Percentiles rank a stretch among this genome's conserved stretches.
phyloP scores from a whole-genome alignment of 2,113 vertebrate species.

The Menidia beryllina region DNA sequence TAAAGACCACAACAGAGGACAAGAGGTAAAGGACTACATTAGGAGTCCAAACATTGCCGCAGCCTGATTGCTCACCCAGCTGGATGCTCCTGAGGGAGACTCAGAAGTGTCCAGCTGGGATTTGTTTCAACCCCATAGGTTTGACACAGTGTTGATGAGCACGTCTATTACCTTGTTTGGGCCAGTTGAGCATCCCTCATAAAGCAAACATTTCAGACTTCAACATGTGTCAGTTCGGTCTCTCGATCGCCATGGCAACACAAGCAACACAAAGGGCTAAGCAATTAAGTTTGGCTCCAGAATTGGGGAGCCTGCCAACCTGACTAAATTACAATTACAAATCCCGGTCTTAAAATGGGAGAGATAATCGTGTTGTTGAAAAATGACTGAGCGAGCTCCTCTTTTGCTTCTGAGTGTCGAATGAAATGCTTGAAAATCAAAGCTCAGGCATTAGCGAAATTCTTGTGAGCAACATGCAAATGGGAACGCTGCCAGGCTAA shows the following conservation, averaged over 20 bases:
- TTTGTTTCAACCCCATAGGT: slow-evolving; percentile 18
- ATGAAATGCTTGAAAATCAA: slow-evolving; percentile 35
- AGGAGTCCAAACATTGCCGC: slow-evolving; percentile 52
- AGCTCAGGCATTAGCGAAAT: not conserved
- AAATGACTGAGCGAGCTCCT: slow-evolving; percentile 30
- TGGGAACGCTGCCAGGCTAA: slow-evolving; percentile 6
- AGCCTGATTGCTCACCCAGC: slow-evolving; percentile 41
- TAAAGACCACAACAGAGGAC: slow-evolving; percentile 29
- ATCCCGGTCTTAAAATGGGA: slow-evolving; percentile 18
- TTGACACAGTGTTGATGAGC: slow-evolving; percentile 58
- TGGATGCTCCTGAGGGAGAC: slow-evolving; percentile 37
- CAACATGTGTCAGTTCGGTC: not conserved
- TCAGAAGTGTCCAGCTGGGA: slow-evolving; percentile 36
- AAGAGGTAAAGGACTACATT: slow-evolving; percentile 15
- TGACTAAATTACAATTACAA: slow-evolving; percentile 55
- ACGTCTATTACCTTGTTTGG: slow-evolving; percentile 47
- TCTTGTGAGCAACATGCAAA: slow-evolving; percentile 20
- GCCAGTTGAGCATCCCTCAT: slow-evolving; percentile 36
- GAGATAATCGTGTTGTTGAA: slow-evolving; percentile 42
- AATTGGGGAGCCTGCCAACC: slow-evolving; percentile 37
- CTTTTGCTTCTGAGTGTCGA: slow-evolving; percentile 14
- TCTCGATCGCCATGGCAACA: slow-evolving; percentile 54
- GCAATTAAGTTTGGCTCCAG: slow-evolving; percentile 62
- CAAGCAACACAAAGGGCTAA: slow-evolving; percentile 25
- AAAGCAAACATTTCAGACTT: slow-evolving; percentile 9